A percentile compares a stretch with the other conserved stretches of the same genome.
Conservation (phyloP, 2,797 vertebrate genomes). For the Phaenicophaeus curvirostris region DNA sequence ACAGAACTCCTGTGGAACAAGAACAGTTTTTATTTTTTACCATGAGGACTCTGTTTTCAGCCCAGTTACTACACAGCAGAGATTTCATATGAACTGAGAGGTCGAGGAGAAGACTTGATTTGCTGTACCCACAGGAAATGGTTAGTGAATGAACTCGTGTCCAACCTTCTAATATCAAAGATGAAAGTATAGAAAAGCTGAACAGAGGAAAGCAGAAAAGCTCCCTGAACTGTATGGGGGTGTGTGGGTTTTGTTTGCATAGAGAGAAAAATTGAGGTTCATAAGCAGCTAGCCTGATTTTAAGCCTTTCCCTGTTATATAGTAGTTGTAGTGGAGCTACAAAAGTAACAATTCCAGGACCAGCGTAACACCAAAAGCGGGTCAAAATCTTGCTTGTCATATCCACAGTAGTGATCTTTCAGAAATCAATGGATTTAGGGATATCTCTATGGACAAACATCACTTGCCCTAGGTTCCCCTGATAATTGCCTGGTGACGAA, state of each 20-base stretch:
- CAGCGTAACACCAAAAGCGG: neutral
- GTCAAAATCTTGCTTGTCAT: neutral
- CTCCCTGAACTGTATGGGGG: neutral
- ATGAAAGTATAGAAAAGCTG: slow-evolving; percentile 27
- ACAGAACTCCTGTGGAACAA: slow-evolving; percentile 30
- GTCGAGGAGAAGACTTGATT: slow-evolving; percentile 30
- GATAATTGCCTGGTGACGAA: neutral
- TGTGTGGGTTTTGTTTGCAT: neutral
- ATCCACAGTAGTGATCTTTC: neutral
- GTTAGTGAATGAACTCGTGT: slow-evolving; percentile 29
- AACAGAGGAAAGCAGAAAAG: slow-evolving; percentile 17
- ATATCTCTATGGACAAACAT: neutral
- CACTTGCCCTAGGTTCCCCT: neutral
- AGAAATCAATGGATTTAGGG: neutral
- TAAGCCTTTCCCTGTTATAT: neutral
- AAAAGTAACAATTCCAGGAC: neutral
- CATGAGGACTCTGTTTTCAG: neutral
- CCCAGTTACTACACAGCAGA: neutral
- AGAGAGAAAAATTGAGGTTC: neutral
- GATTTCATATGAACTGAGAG: slow-evolving; percentile 33
- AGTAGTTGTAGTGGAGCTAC: neutral
- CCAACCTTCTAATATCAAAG: slow-evolving; percentile 33
- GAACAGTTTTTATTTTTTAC: neutral
- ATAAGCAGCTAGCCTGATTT: neutral
- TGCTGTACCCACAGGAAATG: slow-evolving; percentile 31